Base-by-base conservation (phyloP, 2,113 vertebrate genomes). In the Apeltes quadracus region DNA sequence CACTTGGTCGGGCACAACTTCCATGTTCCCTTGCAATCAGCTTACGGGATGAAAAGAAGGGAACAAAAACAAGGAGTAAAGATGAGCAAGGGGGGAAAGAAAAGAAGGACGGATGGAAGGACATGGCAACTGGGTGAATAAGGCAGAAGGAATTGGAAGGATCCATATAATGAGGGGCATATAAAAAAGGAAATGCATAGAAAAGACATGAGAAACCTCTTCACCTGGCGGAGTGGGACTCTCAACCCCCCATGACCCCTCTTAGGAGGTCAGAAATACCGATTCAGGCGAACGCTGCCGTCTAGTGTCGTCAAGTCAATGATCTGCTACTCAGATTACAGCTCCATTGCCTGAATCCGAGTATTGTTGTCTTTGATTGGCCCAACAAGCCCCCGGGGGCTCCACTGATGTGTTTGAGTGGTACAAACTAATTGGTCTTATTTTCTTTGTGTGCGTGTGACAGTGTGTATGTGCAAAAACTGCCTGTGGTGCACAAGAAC, bases 21-120 rank as follows among this genome's bases (percentile, higher is more conserved):
- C 79, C 51, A 71, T 79, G 84, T 86, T 89, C 77, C 83, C 84
- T 75, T 78, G 79, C 83, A 87, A 83, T 91, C 82, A 81, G 74
- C 61, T 85, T 55, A 32, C 36, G 81, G 22, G 29, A 84, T 67
- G 50, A 70, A 77, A 77, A 76, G 63, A 55, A 46, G 22, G 25
- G 48, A 69, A 83, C 27, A 57, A 69, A 87, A 82, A 72, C 6
- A 38, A 44, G 50, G 43, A 22, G 46, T 25, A 38, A 50, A 78
- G 75, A 78, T 4, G 15, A 75, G 41, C 54, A 2, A 36, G 36
- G 36, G 50, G 29, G 55, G 44, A 65, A 50, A 57, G 63, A 50
- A 9, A 69, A 38, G 34, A 59, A 10, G 29, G 55, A 61, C 54
- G 43, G 69, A 75, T 50, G 61, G 38, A 69, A 43, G 10, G 65